phyloP scores from a whole-genome alignment of 2,113 vertebrate genomes.

The Rhineura floridana region DNA sequence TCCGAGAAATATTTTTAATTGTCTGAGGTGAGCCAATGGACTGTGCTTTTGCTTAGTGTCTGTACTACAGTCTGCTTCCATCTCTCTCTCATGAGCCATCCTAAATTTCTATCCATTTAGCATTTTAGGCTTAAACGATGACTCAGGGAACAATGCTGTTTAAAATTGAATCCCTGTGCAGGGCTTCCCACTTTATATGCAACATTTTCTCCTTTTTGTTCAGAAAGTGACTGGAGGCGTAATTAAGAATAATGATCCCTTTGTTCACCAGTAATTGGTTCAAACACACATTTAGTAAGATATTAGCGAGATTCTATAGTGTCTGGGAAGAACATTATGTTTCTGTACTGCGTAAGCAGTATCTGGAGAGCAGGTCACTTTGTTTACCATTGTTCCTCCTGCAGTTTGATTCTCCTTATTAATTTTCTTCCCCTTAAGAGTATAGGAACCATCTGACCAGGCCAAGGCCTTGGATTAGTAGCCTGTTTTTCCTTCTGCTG shows the following conservation, averaged over 20 bases:
- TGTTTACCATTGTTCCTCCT: background rate
- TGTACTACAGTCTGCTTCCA: background rate
- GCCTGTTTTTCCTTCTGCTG: background rate
- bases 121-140: background rate
- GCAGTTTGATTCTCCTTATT: background rate
- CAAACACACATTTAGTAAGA: constrained; percentile 11
- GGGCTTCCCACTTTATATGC: background rate
- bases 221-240: constrained; percentile 17
- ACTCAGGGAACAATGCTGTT: background rate
- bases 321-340: constrained; percentile 7
- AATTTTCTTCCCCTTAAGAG: background rate
- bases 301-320: constrained; percentile 4
- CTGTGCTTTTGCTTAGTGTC: background rate
- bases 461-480: background rate
- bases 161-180: background rate
- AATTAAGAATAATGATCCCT: constrained; percentile 29
- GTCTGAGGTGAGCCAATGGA: background rate
- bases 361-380: background rate
- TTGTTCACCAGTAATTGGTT: constrained; percentile 28
- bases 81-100: background rate
- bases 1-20: background rate
- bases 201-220: background rate
- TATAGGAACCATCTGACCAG: background rate
- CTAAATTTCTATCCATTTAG: background rate
- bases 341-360: background rate